phyloP scores from a whole-genome alignment of 2,888 invertebrate genomes.

The Amblyjoppa fuscipennis region DNA sequence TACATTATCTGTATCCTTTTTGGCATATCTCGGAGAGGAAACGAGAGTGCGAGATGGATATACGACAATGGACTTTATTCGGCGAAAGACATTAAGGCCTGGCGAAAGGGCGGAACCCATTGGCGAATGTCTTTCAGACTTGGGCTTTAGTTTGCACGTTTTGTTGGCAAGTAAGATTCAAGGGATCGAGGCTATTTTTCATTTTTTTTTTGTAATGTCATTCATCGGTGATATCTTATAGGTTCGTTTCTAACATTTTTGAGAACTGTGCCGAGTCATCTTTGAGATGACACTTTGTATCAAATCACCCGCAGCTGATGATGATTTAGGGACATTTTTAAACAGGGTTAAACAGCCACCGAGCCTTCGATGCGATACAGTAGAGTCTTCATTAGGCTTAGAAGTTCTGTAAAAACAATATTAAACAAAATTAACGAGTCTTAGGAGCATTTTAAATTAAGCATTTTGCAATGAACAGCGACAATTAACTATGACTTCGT shows the following conservation, averaged over 20 bases:
- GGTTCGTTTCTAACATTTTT: neutral
- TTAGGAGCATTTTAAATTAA: too few relatives aligned
- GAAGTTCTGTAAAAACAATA: too few relatives aligned
- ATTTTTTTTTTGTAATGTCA: too few relatives aligned
- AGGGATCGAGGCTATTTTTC: too few relatives aligned
- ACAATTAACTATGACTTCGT: neutral
- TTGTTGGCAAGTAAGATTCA: neutral
- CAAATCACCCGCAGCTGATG: too few relatives aligned
- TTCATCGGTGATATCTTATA: too few relatives aligned
- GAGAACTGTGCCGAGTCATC: neutral
- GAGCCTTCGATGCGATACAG: too few relatives aligned
- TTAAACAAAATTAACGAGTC: too few relatives aligned
- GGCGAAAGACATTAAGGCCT: neutral
- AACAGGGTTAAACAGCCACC: neutral
- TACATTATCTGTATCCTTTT: slow-evolving; percentile 54
- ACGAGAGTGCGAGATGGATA: slow-evolving; percentile 34
- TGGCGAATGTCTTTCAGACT: neutral
- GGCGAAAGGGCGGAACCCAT: neutral
- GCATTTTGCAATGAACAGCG: too few relatives aligned
- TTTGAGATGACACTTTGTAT: too few relatives aligned
- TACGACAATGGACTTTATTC: slow-evolving; percentile 31
- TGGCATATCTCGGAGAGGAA: slow-evolving; percentile 28
- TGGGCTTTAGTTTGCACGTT: neutral
- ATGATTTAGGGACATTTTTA: too few relatives aligned
- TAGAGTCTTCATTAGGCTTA: too few relatives aligned